Evolutionary conservation across 92 coral and sea anemone genomes (phyloP), one percentile per base, ranked within the genome.

Genomic region (Porites evermanni): DNA sequence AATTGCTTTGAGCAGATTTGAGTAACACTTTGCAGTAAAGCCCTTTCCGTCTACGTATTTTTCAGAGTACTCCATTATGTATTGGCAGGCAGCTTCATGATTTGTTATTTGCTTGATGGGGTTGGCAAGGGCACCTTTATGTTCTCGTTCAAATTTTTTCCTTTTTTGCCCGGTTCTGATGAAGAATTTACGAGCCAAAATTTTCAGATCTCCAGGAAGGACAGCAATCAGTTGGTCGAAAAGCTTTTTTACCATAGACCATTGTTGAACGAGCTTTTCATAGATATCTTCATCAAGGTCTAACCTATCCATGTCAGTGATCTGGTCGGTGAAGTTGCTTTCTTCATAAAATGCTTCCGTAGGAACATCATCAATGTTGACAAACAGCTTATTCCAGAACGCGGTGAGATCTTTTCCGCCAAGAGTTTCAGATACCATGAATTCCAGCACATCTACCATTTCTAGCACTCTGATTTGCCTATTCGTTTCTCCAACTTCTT

Each of bases 381-480:
- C 56, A 78, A 78, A 78, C 72, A 78, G 9, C 54, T 78, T 78
- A 44, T 66, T 78, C 82, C 82, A 78, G 29, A 78, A 26, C 10
- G 53, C 54, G 21, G 70, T 24, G 12, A 18, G 26, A 21, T 61
- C 54, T 61, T 60, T 78, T 78, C 82, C 82, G 63, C n/a, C 72
- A n/a, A 78, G 53, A 18, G 47, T 9, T 14, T 54, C 60, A 54
- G 60, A 54, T 3, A 54, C 60, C 60, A 54, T 0, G 60, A 54
- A 54, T 10, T 13, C 14, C 56, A 79, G 53, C 29, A 79, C 53
- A 65, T 61, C 83, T 11, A 44, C n/a, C 72, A 79, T 78, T 78
- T 78, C 58, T 16, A 79, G 44, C 9, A 79, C 26, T 61, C 73
- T 79, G 38, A 79, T 79, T 72, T 79, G 83, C 29, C 26, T n/a